phyloP scores from a whole-genome alignment of 2,888 invertebrate genomes.

The Dimorphilus gyrociliatus region DNA sequence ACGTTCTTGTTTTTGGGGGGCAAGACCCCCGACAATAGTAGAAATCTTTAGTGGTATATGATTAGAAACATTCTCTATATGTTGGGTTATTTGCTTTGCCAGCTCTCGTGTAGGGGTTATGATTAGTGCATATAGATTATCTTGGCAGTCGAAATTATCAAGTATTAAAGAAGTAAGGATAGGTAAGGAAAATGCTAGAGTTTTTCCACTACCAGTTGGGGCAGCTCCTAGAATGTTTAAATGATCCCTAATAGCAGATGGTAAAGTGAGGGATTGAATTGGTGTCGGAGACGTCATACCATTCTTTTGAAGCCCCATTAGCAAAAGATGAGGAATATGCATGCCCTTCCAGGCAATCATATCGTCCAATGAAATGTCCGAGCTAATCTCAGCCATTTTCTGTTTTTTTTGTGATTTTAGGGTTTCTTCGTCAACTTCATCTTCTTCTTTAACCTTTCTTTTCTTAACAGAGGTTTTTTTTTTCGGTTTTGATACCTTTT shows the following conservation, averaged over 20 bases:
- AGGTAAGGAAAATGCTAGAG: conserved; percentile 89
- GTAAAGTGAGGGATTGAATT: conserved; percentile 50
- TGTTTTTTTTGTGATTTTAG: too few relatives aligned
- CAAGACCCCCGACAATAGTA: conserved; percentile 81
- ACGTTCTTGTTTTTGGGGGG: conserved; percentile 79
- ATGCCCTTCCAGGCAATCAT: conserved; percentile 39
- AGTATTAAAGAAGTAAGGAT: conserved; percentile 39
- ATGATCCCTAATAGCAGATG: conserved; percentile 45
- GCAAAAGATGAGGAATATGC: conserved; percentile 49
- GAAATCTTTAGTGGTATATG: conserved; percentile 44
- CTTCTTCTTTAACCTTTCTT: too few relatives aligned
- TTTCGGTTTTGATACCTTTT: too few relatives aligned
- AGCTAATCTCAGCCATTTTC: conserved; percentile 1
- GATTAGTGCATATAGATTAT: conserved; percentile 60
- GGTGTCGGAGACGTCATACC: conserved; percentile 66
- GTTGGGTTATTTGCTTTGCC: conserved; percentile 79
- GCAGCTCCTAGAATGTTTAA: conserved; percentile 93
- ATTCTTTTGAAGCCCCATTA: conserved; percentile 56
- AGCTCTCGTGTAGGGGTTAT: conserved; percentile 89
- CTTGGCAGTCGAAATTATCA: conserved; percentile 3
- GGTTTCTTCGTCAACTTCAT: too few relatives aligned
- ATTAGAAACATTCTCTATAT: conserved; percentile 59
- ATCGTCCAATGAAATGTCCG: conserved; percentile 11
- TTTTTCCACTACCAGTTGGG: conserved; percentile 97
- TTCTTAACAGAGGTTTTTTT: too few relatives aligned